These are phyloP conservation scores for Coccyzus lansbergi DNA, from an alignment of 2,797 vertebrate genomes.

Conservation along the genomic window DNA sequence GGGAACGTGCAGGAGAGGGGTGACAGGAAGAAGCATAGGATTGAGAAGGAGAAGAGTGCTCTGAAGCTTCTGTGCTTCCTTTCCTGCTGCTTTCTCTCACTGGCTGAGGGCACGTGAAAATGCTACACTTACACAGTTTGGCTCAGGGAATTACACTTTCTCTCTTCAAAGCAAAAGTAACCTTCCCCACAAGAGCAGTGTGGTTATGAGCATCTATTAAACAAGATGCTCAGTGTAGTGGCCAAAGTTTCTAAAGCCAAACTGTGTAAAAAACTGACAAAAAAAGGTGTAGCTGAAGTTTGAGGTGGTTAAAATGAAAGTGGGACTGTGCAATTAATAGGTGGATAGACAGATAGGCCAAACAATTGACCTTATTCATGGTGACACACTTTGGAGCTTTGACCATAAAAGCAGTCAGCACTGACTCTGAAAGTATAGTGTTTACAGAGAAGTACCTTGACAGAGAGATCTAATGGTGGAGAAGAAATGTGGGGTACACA, in stretches of 20 bases:
- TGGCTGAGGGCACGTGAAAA: not conserved
- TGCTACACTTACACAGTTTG: not conserved
- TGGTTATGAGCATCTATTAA: not conserved
- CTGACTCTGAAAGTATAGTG: not conserved
- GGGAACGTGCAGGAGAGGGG: conserved; percentile 26
- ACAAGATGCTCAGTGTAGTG: not conserved
- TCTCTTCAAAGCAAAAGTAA: not conserved
- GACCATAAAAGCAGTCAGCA: not conserved
- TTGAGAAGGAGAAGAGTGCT: conserved; percentile 47
- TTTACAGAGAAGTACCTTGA: not conserved
- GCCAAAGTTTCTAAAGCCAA: conserved; percentile 1
- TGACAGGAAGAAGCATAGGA: conserved; percentile 39
- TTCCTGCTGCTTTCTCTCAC: not conserved
- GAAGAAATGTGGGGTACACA: not conserved
- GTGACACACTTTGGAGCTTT: not conserved
- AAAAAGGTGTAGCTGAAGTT: not conserved
- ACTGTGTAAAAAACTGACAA: not conserved
- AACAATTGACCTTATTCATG: not conserved
- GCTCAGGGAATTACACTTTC: not conserved
- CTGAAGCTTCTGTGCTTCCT: conserved; percentile 57
- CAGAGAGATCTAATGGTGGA: not conserved
- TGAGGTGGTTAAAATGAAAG: conserved; percentile 3
- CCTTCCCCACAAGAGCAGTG: not conserved
- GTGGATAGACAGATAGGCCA: not conserved
- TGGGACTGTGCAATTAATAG: not conserved